Evolutionary conservation across 1,140 invertebrate species (phyloP), one percentile per base, ranked within the genome.

Genomic region (Drosophila kepulauana): DNA sequence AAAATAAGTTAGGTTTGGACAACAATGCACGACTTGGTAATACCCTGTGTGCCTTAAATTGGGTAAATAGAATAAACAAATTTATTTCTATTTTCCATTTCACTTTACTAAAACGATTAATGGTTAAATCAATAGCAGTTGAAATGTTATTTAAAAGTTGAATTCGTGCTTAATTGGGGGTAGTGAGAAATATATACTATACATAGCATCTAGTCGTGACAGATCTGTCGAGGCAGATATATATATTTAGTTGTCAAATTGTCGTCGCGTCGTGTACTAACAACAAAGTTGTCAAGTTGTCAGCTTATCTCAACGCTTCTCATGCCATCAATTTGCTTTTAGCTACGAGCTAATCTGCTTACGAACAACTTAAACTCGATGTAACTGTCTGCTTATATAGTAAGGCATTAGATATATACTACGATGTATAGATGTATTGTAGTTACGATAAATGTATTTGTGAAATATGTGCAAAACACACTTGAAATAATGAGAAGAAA

Each of bases 201-300:
- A 38, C 11, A 3, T 43, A 13, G 13, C 51, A 54, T 6, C 28
- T 25, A 11, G 8, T 48, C 45, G 45, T 48, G 45, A 25, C 48
- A 15, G 51, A 35, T 54, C 6, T 54, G 28, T 52, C 6, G 11
- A 16, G 30, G 3, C n/a, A 13, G 41, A n/a, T 43, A 15, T 35
- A 16, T 11, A 38, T 52, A 52, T 35, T 28, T 35, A 13, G 13
- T 54, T 54, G 30, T 54, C 30, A 54, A 54, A n/a, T 6, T 54
- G 30, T 54, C 51, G 28, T 1, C 51, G 41, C 41, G 13, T 54
- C 51, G 51, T 54, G 51, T 15, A 33, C 11, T 54, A 35, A 54
- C 51, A 54, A 54, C 51, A 54, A 35, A 54, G 28, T 54, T 13
- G 13, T 54, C 30, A 54, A 35, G 51, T 54, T 54, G 51, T 54